These are phyloP conservation scores for Catocala fraxini DNA, from an alignment of 2,888 invertebrate genomes.

Conservation along the genomic window DNA sequence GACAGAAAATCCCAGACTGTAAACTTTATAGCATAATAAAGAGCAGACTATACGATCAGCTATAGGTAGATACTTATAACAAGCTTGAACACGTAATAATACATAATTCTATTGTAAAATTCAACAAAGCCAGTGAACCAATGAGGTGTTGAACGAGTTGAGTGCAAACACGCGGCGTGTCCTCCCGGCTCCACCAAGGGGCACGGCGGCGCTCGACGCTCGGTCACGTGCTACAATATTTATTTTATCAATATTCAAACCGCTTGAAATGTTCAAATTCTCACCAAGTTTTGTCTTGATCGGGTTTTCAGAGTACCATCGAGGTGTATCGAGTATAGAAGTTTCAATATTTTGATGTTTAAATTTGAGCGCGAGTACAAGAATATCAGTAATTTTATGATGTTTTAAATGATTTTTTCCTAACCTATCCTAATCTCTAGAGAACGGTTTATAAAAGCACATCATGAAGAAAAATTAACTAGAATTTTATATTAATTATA, in stretches of 20 bases:
- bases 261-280: conserved; percentile 57
- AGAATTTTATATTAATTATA: no score
- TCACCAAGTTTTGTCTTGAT: conserved; percentile 54
- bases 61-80: background rate
- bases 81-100: background rate
- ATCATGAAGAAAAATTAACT: no score
- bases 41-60: no score
- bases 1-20: no score
- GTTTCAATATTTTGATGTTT: background rate
- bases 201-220: conserved; percentile 17
- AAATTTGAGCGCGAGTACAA: no score
- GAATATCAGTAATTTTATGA: no score
- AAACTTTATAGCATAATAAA: no score
- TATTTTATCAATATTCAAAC: conserved; percentile 82
- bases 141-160: conserved; percentile 48
- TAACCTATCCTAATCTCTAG: no score
- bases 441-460: no score
- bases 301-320: conserved; percentile 15
- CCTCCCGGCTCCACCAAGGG: conserved; percentile 7
- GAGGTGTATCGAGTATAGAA: background rate
- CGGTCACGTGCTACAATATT: conserved; percentile 76
- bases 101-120: conserved; percentile 17
- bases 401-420: no score
- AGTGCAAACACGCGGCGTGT: conserved; percentile 33
- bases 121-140: conserved; percentile 41